Conservation (phyloP, 2,888 invertebrate genomes). For the Drosophila emarginata region DNA sequence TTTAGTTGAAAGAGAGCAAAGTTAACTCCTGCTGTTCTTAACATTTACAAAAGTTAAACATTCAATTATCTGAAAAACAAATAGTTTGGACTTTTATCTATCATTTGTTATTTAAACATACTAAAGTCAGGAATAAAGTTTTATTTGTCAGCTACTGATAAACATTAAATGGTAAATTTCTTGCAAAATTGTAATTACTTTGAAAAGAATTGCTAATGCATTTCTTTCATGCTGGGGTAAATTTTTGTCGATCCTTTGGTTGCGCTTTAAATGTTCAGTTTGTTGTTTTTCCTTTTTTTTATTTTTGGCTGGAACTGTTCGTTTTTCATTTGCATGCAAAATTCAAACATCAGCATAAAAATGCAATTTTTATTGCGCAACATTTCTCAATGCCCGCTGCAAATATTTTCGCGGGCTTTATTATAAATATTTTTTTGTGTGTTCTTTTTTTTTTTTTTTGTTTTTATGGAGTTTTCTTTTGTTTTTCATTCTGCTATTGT, state of each 20-base stretch:
- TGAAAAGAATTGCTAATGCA: background rate
- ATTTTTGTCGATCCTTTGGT: conserved; percentile 13
- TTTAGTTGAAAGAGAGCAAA: too few species aligned
- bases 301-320: conserved; percentile 56
- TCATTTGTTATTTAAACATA: too few species aligned
- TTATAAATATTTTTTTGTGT: conserved; percentile 54
- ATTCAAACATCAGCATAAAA: conserved; percentile 82
- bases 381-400: conserved; percentile 77
- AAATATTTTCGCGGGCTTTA: conserved; percentile 79
- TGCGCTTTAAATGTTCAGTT: background rate
- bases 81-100: too few species aligned
- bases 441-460: conserved; percentile 19
- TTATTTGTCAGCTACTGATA: too few species aligned
- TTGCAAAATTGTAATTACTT: background rate
- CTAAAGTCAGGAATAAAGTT: too few species aligned
- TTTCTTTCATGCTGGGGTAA: conserved; percentile 18
- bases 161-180: too few species aligned
- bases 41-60: too few species aligned
- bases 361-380: conserved; percentile 81
- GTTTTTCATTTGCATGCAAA: conserved; percentile 80
- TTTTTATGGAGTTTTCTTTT: conserved; percentile 14
- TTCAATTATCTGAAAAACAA: too few species aligned
- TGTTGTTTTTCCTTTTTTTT: conserved; percentile 12
- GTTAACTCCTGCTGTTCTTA: too few species aligned
- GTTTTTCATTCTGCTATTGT: conserved; percentile 55